These are phyloP conservation scores for Gastrophryne carolinensis DNA, from an alignment of 2,797 vertebrate species.

Conservation along the genomic window DNA sequence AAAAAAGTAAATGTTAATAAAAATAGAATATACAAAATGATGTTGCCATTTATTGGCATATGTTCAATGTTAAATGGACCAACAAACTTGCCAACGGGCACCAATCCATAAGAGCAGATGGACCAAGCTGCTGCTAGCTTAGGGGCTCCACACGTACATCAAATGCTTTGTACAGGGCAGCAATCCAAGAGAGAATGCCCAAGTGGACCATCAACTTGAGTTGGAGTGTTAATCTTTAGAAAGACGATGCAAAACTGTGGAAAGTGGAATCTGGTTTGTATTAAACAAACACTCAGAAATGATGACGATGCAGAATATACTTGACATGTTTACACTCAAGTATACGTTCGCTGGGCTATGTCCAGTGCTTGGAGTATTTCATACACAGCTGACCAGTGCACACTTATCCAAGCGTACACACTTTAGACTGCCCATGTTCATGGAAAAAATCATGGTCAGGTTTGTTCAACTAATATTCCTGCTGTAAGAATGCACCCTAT, in stretches of 20 bases:
- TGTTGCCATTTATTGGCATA: slow-evolving; percentile 17
- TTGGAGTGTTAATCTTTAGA: neutral
- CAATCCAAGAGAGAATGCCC: slow-evolving; percentile 23
- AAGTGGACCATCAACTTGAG: slow-evolving; percentile 6
- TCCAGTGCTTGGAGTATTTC: too few relatives aligned
- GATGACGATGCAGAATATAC: neutral
- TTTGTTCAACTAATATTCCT: too few relatives aligned
- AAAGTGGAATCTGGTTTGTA: neutral
- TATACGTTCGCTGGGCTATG: too few relatives aligned
- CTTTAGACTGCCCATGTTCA: too few relatives aligned
- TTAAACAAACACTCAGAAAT: neutral
- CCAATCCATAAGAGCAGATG: slow-evolving; percentile 44
- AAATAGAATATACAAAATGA: neutral
- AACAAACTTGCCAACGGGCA: slow-evolving; percentile 41
- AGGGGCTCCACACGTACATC: slow-evolving; percentile 14
- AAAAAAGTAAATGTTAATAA: neutral
- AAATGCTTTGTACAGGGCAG: slow-evolving; percentile 38
- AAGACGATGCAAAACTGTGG: neutral
- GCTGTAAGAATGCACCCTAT: too few relatives aligned
- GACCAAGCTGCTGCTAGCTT: slow-evolving; percentile 25
- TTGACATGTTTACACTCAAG: too few relatives aligned
- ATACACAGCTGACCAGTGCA: too few relatives aligned
- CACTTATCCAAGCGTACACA: too few relatives aligned
- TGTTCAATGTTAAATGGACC: slow-evolving; percentile 41
- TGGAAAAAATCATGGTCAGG: too few relatives aligned